Evolutionary conservation across 2,888 invertebrate species (phyloP).

Genomic region (Muschampia plurimacula): DNA sequence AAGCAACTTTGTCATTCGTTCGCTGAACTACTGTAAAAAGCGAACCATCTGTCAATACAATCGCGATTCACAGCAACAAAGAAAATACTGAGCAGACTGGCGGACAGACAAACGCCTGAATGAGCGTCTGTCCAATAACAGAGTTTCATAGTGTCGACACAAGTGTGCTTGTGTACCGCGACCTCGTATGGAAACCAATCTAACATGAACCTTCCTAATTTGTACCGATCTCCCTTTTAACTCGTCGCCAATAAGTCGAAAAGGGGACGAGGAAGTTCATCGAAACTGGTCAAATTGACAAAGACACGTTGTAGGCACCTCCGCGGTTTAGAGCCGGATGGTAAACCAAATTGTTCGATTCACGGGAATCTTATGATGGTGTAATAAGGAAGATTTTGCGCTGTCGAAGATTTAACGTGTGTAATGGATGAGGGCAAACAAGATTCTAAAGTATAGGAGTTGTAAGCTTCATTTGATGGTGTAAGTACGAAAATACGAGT

Average conservation of each 20-base stretch:
- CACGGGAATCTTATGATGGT: constrained; percentile 55
- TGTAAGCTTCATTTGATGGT: constrained; percentile 35
- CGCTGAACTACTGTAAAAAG: constrained; percentile 48
- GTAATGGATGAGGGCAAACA: constrained; percentile 71
- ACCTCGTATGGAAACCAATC: constrained; percentile 70
- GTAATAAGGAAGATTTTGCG: constrained; percentile 65
- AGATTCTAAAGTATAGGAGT: constrained; percentile 48
- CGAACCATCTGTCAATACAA: constrained; percentile 71
- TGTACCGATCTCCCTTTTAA: constrained; percentile 23
- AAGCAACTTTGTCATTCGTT: constrained; percentile 37
- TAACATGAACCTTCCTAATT: constrained; percentile 53
- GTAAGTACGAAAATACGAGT: constrained; percentile 27
- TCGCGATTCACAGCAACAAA: constrained; percentile 80
- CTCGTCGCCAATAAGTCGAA: constrained; percentile 8
- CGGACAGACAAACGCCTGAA: constrained; percentile 66
- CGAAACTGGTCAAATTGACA: constrained; percentile 69
- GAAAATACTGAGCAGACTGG: constrained; percentile 71
- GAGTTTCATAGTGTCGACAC: constrained; percentile 78
- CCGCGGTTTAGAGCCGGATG: constrained; percentile 73
- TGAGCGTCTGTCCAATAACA: constrained; percentile 79
- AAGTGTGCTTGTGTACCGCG: constrained; percentile 78
- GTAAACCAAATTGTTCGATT: constrained; percentile 62
- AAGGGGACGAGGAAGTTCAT: constrained; percentile 62
- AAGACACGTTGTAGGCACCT: constrained; percentile 82
- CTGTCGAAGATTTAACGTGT: constrained; percentile 47